Evolutionary conservation across 2,113 vertebrate species (phyloP).

Genomic region (Gobius niger): DNA sequence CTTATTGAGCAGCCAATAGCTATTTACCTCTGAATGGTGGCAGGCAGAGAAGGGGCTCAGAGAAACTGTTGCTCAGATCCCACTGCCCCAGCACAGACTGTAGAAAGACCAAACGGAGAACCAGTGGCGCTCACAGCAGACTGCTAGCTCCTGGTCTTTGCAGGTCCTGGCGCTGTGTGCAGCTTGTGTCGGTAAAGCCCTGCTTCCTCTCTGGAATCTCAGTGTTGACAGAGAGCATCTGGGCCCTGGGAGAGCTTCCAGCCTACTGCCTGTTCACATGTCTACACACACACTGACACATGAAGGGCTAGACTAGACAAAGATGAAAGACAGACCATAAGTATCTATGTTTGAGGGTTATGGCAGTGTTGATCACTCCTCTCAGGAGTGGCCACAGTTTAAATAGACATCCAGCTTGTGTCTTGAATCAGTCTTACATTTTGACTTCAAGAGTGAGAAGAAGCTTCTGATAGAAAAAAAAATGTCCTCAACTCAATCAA

Average conservation of each 20-base stretch:
- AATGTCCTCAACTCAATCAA: too few species aligned
- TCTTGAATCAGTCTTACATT: too few species aligned
- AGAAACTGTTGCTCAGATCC: conserved; percentile 48
- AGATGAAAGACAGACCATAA: conserved; percentile 5
- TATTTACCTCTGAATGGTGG: conserved; percentile 94
- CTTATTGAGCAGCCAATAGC: conserved; percentile 99
- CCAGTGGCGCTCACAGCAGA: conserved; percentile 57
- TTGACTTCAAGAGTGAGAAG: too few species aligned
- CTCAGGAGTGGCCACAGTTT: too few species aligned
- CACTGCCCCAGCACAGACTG: conserved; percentile 27
- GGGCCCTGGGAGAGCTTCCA: conserved; percentile 77
- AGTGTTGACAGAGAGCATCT: conserved; percentile 81
- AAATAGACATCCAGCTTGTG: too few species aligned
- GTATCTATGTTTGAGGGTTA: too few species aligned
- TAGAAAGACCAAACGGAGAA: conserved; percentile 50
- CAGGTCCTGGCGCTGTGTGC: conserved; percentile 68
- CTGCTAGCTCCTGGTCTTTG: conserved; percentile 74
- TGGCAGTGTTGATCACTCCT: too few species aligned
- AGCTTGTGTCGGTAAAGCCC: conserved; percentile 74
- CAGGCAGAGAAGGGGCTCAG: conserved; percentile 61
- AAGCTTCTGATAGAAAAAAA: too few species aligned
- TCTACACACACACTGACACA: conserved; percentile 46
- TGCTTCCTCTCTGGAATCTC: conserved; percentile 77
- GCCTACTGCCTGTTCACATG: conserved; percentile 61
- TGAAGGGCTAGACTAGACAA: conserved; percentile 12